phyloP scores from a whole-genome alignment of 2,888 invertebrate genomes.

The Octodonta nipae region DNA sequence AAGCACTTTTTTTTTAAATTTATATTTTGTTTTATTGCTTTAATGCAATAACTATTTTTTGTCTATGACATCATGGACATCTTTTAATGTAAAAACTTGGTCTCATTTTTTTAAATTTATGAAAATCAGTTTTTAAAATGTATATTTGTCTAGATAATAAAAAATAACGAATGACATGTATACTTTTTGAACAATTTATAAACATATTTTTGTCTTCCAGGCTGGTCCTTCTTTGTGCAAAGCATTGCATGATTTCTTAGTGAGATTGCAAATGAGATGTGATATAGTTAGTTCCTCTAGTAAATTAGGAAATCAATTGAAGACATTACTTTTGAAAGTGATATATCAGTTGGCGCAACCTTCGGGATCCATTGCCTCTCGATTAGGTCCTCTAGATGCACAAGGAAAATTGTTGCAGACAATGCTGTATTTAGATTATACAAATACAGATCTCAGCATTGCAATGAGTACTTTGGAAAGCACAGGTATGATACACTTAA shows the following conservation, averaged over 20 bases:
- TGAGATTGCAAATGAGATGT: slow-evolving; percentile 53
- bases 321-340: slow-evolving; percentile 54
- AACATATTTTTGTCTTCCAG: too few relatives aligned
- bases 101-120: too few relatives aligned
- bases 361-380: slow-evolving; percentile 45
- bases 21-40: too few relatives aligned
- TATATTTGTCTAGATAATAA: not conserved
- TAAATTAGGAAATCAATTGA: slow-evolving; percentile 42
- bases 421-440: slow-evolving; percentile 50
- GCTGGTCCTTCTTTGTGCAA: slow-evolving; percentile 66
- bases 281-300: slow-evolving; percentile 45
- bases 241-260: slow-evolving; percentile 56
- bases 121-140: too few relatives aligned
- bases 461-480: slow-evolving; percentile 62
- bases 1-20: too few relatives aligned
- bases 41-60: too few relatives aligned
- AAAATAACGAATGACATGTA: too few relatives aligned
- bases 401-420: slow-evolving; percentile 58
- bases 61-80: too few relatives aligned
- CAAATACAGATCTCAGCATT: slow-evolving; percentile 54
- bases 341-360: slow-evolving; percentile 59
- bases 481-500: slow-evolving; percentile 36
- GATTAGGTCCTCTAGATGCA: slow-evolving; percentile 59
- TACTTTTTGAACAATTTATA: too few relatives aligned
- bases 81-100: too few relatives aligned